Evolutionary conservation across 2,113 vertebrate genomes (phyloP).

Genomic region (Ceyx margarethae): DNA sequence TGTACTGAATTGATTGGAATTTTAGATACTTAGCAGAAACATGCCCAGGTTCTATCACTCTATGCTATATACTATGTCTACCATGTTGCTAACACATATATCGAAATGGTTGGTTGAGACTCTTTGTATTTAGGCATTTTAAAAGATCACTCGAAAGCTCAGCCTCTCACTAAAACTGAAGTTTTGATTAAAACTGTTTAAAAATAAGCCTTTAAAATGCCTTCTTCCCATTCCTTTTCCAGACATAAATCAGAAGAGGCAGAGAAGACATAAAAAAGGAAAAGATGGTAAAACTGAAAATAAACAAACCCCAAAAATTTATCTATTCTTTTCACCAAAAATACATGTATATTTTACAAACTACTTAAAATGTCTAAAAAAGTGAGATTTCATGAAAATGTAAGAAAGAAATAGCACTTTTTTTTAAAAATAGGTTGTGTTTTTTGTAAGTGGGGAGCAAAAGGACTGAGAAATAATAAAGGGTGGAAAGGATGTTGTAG

Average conservation of each 20-base stretch:
- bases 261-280: background rate
- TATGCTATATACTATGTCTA: background rate
- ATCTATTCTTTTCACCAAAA: background rate
- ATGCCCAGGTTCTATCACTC: background rate
- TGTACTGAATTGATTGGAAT: background rate
- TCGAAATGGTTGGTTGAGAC: background rate
- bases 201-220: background rate
- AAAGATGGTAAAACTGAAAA: background rate
- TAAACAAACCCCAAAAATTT: background rate
- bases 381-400: background rate
- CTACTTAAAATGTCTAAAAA: background rate
- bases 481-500: background rate
- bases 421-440: background rate
- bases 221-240: background rate
- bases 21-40: background rate
- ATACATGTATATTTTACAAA: background rate
- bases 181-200: background rate
- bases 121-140: background rate
- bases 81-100: background rate
- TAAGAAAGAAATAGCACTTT: background rate
- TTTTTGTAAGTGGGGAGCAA: background rate
- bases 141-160: background rate
- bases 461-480: background rate
- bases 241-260: background rate
- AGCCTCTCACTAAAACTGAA: background rate